Conservation (phyloP, 2,888 invertebrate species). For the Ormyrus pomaceus region DNA sequence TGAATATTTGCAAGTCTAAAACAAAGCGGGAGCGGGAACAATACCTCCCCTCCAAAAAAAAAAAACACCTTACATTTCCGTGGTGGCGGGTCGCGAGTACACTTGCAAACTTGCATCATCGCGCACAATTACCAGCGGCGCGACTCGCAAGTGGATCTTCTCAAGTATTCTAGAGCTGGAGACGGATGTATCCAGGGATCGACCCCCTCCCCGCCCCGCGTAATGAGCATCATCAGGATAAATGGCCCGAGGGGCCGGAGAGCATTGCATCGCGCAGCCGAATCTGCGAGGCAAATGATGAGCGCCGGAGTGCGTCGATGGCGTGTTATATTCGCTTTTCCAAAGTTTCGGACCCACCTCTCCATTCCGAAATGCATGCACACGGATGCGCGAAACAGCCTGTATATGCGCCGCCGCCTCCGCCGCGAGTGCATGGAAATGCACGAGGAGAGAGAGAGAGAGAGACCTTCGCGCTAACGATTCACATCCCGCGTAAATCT, state of each 20-base stretch:
- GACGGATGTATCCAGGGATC: neutral
- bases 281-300: slow-evolving; percentile 36
- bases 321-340: slow-evolving; percentile 62
- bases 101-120: too few species aligned
- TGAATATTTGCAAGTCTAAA: too few species aligned
- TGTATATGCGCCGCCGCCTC: neutral
- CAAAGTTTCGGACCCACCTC: slow-evolving; percentile 54
- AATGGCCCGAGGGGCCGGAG: slow-evolving; percentile 26
- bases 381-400: slow-evolving; percentile 43
- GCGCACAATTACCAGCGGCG: too few species aligned
- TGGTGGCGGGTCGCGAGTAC: too few species aligned
- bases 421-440: slow-evolving; percentile 49
- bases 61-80: too few species aligned
- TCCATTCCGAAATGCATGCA: slow-evolving; percentile 57
- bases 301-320: slow-evolving; percentile 54
- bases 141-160: too few species aligned
- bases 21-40: too few species aligned
- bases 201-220: neutral
- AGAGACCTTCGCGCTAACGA: slow-evolving; percentile 56
- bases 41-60: too few species aligned
- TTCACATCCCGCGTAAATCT: slow-evolving; percentile 56
- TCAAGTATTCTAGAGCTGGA: neutral
- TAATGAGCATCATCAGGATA: slow-evolving; percentile 40
- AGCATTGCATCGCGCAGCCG: neutral
- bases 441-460: slow-evolving; percentile 14